Evolutionary conservation across 30 jellyfish, hydroid and myxozoan genomes (phyloP), one percentile per base, ranked within the genome.

Genomic region (Cassiopea xamachana): DNA sequence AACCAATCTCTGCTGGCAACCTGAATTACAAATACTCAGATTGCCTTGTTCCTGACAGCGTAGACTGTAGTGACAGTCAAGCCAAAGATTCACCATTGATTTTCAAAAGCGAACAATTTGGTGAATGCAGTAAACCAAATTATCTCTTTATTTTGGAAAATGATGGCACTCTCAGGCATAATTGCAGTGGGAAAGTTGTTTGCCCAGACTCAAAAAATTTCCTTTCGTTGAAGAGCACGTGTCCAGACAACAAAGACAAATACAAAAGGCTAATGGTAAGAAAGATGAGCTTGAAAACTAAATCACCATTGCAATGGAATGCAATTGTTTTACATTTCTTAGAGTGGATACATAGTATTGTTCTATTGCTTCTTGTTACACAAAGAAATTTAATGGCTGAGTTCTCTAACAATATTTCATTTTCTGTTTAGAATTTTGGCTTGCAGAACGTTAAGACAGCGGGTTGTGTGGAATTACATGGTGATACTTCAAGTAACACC

Each of bases 171-270:
- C 60, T 96, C 19, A 58, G 88, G 46, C 99, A 96, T 86, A 73
- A 92, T 48, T 96, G 99, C 89, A 91, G 98, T 78, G 92, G 96
- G 18, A 92, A 90, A 72, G 85, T 92, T 69, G 98, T 96, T 58
- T 96, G 99, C 73, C 92, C 94, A 5, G 89, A 68, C 47, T 86
- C 93, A 44, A 15, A 58, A 15, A 86, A 74, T 7, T 18, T 27
- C 50, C 74, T 86, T 16, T 67, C 50, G 1, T 48, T 86, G 76
- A 86, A 86, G 62, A 86, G 75, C 7, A 75, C 59, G 0, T 86
- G 93, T 61, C 87, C 93, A 3, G 74, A 75, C 39, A 88, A 86
- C 67, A 86, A 86, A 75, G 93, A 88, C 45, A 86, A 86, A 75
- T 86, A 69, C 61, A 79, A 86, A 77, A 61, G 93, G 46, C 77